A percentile compares a stretch with the other conserved stretches of the same genome.
These are phyloP conservation scores for Symphodus melops DNA, from an alignment of 2,113 vertebrate species.

Conservation along the genomic window DNA sequence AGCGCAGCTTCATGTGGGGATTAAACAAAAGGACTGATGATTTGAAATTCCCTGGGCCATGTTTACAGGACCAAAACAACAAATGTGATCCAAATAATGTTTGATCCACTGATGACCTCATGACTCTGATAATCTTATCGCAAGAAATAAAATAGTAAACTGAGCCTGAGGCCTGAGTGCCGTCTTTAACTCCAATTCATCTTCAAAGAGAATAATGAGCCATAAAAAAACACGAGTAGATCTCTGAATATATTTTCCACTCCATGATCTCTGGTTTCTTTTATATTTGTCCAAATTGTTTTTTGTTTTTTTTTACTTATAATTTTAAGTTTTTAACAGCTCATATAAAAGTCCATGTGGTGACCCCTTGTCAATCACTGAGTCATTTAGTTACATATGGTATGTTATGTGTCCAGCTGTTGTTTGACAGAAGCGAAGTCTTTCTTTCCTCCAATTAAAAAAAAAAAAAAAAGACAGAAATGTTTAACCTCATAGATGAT, in stretches of 20 bases:
- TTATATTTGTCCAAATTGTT: too few relatives aligned
- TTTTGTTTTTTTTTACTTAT: too few relatives aligned
- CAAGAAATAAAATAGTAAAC: neutral
- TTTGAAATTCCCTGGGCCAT: constrained; percentile 16
- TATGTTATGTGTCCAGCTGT: too few relatives aligned
- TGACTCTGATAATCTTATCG: neutral
- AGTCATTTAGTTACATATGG: too few relatives aligned
- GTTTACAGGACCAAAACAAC: neutral
- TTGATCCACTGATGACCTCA: neutral
- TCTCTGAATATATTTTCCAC: neutral
- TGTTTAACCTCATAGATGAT: too few relatives aligned
- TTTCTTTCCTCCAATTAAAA: too few relatives aligned
- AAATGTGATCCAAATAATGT: constrained; percentile 4
- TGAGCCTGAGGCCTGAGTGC: neutral
- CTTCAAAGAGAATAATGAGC: neutral
- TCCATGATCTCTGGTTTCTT: neutral
- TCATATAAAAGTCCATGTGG: too few relatives aligned
- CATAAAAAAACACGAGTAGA: neutral
- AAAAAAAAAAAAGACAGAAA: too few relatives aligned
- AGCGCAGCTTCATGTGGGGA: constrained; percentile 19
- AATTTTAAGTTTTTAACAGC: too few relatives aligned
- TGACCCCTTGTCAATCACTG: too few relatives aligned
- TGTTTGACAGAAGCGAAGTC: too few relatives aligned
- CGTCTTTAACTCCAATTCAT: neutral
- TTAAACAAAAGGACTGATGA: neutral